Conservation (phyloP, 2,888 invertebrate species). For the Halocaridina rubra region DNA sequence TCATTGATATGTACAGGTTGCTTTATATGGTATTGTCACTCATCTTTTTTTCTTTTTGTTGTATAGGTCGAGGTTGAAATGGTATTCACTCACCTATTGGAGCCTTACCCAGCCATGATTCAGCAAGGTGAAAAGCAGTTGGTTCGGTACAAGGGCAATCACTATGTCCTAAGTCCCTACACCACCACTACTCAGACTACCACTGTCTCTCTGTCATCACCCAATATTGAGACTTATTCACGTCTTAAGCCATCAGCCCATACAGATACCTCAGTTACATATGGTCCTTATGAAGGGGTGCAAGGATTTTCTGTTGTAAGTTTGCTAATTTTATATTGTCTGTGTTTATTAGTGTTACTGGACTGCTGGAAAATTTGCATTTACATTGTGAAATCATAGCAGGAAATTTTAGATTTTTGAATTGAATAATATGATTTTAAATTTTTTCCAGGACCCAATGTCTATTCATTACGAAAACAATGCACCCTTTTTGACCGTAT, state of each 20-base stretch:
- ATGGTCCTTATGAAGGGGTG: slow-evolving; percentile 88
- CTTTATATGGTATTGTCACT: too few species aligned
- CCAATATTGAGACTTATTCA: slow-evolving; percentile 84
- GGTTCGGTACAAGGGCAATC: slow-evolving; percentile 84
- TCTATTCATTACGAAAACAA: slow-evolving; percentile 95
- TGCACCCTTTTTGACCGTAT: slow-evolving; percentile 94
- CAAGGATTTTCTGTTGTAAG: slow-evolving; percentile 72
- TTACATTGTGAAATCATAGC: too few species aligned
- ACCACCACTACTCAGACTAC: slow-evolving; percentile 83
- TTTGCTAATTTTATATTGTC: slow-evolving; percentile 13
- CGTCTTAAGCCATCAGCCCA: slow-evolving; percentile 84
- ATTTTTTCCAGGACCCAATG: slow-evolving; percentile 68
- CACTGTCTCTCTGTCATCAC: slow-evolving; percentile 80
- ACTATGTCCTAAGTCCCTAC: slow-evolving; percentile 88
- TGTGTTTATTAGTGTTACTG: too few species aligned
- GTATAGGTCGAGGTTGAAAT: slow-evolving; percentile 76
- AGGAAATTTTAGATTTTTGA: too few species aligned
- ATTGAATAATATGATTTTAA: too few species aligned
- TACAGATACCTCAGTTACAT: slow-evolving; percentile 83
- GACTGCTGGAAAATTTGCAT: too few species aligned
- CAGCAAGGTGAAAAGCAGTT: slow-evolving; percentile 94
- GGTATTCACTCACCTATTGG: slow-evolving; percentile 80
- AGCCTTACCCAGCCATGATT: slow-evolving; percentile 88
- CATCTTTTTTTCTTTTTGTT: too few species aligned
- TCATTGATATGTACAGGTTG: too few species aligned